Evolutionary conservation across 2,888 invertebrate species (phyloP), one percentile per base, ranked within the genome.

Genomic region (Clunio marinus): DNA sequence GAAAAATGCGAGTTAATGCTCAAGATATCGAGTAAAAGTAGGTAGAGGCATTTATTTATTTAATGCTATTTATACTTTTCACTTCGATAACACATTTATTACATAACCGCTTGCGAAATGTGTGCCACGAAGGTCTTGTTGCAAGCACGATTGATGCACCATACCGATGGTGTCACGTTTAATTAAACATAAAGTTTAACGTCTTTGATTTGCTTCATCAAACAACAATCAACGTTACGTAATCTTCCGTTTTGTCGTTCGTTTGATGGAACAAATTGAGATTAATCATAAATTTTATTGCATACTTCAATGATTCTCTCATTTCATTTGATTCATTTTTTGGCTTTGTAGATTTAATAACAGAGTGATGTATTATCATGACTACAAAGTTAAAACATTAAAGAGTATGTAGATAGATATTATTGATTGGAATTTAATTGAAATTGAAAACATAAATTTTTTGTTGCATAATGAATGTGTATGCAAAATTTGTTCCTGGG

Each of bases 31-130:
- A 27, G 57, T 25, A 27, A 57, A 57, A 57, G 57, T 57, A 57
- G 57, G 57, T 27, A 57, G 57, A 57, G 27, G n/a, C n/a, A 55
- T 55, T 55, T 55, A 55, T 55, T 55, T 55, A n/a, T n/a, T n/a
- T n/a, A n/a, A n/a, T n/a, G n/a, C n/a, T n/a, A n/a, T n/a, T 45
- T 45, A 45, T 45, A 15, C 15, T 45, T 25, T 65, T 66, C 22
- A 22, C 66, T 51, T 66, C 66, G 66, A 66, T 66, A 66, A 66
- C 55, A 66, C 66, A 66, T 27, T 66, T 66, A 55, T 66, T 66
- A 15, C 45, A n/a, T 28, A 66, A 66, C n/a, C 24, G 55, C 32
- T 13, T n/a, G 46, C 22, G 24, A 55, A 66, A 66, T 66, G 66
- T 66, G 35, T 51, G 55, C 35, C 66, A 66, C n/a, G 66, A 66